Percentiles rank a stretch among this genome's conserved stretches.
phyloP scores from a whole-genome alignment of 2,113 vertebrate genomes.

The Ifrita kowaldi region DNA sequence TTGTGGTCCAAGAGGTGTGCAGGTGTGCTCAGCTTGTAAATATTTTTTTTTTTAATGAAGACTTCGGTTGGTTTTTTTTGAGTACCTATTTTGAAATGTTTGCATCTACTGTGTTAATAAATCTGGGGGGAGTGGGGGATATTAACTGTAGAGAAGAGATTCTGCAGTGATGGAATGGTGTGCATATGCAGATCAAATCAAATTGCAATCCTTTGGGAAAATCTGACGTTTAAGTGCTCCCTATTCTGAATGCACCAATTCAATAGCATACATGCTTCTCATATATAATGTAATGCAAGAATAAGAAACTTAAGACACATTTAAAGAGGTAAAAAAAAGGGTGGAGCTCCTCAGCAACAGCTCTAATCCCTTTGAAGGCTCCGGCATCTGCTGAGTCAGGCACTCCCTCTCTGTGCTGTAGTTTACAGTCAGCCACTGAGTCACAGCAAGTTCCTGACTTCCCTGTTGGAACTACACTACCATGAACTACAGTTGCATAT shows the following conservation, averaged over 20 bases:
- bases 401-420: background rate
- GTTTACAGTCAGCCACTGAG: constrained; percentile 16
- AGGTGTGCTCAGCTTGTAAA: background rate
- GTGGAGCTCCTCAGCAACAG: constrained; percentile 37
- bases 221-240: background rate
- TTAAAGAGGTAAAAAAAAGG: background rate
- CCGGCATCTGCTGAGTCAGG: constrained; percentile 57
- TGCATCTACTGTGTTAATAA: background rate
- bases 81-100: background rate
- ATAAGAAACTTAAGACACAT: constrained; percentile 21
- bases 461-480: background rate
- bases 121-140: background rate
- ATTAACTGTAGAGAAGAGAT: background rate
- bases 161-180: background rate
- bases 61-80: background rate
- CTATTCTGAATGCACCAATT: background rate
- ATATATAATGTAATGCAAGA: background rate
- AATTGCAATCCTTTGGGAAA: background rate
- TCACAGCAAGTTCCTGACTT: constrained; percentile 25
- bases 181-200: background rate
- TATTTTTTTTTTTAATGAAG: background rate
- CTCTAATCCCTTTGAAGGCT: constrained; percentile 55
- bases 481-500: background rate
- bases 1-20: background rate
- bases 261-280: background rate